Base-by-base conservation (phyloP, 2,797 vertebrate species). In the Lepidocolaptes lacrymiger region DNA sequence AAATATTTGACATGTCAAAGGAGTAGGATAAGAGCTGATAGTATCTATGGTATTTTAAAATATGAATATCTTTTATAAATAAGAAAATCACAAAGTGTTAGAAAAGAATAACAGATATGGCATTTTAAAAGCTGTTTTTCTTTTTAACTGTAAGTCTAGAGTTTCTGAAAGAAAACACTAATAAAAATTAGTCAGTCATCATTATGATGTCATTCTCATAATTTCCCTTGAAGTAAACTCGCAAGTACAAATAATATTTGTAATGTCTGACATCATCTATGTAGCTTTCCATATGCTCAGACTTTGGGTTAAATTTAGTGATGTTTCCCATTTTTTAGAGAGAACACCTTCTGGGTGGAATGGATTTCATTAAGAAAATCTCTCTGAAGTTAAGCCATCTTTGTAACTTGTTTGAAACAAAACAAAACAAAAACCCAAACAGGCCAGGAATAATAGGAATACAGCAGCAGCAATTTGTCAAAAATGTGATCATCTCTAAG, bases 191-290 rank as follows among this genome's bases (percentile, higher is more conserved):
- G 89, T 94, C 97, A 97, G 97, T 96, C 98, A 97, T 97, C 96
- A 89, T 97, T 96, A 98, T 98, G 98, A 98, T 98, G 97, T 98
- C 97, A 98, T 96, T 96, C 95, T 97, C 95, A 97, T 97, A 97
- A 98, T 97, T 98, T 98, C 97, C 97, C 97, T 97, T 97, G 96
- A 97, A 97, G 97, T 97, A 98, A 98, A 97, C 97, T 92, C 97
- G 96, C 91, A 95, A 98, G 98, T 98, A 98, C 97, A 98, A 98
- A 98, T 98, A 98, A 98, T 98, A 98, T 98, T 98, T 98, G 97
- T 97, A 98, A 98, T 98, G 96, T 95, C 94, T 97, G 97, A 98
- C 98, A 98, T 98, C 98, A 98, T 98, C 97, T 97, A 98, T 98
- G 97, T 98, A 97, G 97, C 97, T 98, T 98, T 98, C 98, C 98